Base-by-base conservation (phyloP, 2,888 invertebrate genomes). In the Tenthredo mesomela region DNA sequence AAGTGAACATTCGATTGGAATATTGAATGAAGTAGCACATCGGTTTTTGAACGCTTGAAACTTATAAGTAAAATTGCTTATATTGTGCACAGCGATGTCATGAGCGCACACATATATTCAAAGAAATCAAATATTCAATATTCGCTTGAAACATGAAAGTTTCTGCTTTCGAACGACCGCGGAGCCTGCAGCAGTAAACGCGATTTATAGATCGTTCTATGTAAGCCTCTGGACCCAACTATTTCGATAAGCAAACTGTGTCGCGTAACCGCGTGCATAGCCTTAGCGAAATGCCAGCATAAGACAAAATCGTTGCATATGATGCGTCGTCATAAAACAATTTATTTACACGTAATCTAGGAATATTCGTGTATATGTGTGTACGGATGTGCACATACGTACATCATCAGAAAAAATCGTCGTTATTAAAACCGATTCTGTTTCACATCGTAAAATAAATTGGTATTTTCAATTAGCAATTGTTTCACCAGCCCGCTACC, bases 401-500 rank as follows among this genome's bases (percentile, higher is more conserved):
- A 73, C 9, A 21, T 73, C 6, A 6, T 25, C 43, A 43, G 71
- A 25, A 2, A 2, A 43, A 73, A 43, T 73, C 10, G n/a, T 40
- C 21, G 25, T 73, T 18, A 40, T 73, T 43, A 25, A 73, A 73
- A 73, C 40, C 40, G 6, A 43, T 43, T 43, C 21, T 43, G 12
- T 12, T 43, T 40, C 43, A 73, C 43, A 1, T 21, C 29, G 43
- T 10, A 43, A 77, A 58, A 80, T 65, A 65, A 80, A 80, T 80
- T 80, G 61, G 50, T 80, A 80, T 80, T 80, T 80, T 80, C 80
- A 80, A 80, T 80, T 61, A 80, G 50, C 80, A 43, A 65, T 40
- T 61, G 61, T 65, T 29, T 58, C 40, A 12, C 80, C 37, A 54
- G 18, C 54, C 50, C 29, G 54, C 12, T 47, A 47, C 29, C 50